Evolutionary conservation across 1,140 invertebrate species (phyloP).

Genomic region (Battus philenor): DNA sequence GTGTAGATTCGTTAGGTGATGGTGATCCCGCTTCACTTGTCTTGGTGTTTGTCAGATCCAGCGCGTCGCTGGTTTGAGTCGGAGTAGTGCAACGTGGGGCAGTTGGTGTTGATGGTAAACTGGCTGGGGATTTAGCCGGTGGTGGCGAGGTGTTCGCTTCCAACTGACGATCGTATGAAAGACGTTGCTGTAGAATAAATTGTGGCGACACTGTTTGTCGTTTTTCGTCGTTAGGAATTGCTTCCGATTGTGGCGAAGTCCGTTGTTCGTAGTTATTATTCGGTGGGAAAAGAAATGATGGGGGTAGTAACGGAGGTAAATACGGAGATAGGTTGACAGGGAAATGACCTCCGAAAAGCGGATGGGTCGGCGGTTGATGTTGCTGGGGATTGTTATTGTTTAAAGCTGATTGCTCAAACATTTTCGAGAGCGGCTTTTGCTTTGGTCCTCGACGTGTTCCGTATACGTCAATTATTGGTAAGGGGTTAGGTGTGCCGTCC

Average conservation of each 20-base stretch:
- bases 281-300: slow-evolving; percentile 66
- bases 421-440: slow-evolving; percentile 74
- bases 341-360: slow-evolving; percentile 64
- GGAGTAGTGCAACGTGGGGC: slow-evolving; percentile 38
- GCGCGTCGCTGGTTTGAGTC: slow-evolving; percentile 57
- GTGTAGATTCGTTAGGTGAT: slow-evolving; percentile 36
- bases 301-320: slow-evolving; percentile 57
- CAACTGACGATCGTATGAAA: slow-evolving; percentile 38
- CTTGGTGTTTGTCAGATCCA: slow-evolving; percentile 78
- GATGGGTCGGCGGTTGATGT: slow-evolving; percentile 46
- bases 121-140: slow-evolving; percentile 47
- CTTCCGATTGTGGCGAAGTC: slow-evolving; percentile 38
- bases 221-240: slow-evolving; percentile 33
- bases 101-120: slow-evolving; percentile 46
- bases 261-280: slow-evolving; percentile 66
- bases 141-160: slow-evolving; percentile 36
- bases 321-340: slow-evolving; percentile 61
- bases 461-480: slow-evolving; percentile 93
- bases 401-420: slow-evolving; percentile 45
- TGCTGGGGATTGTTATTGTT: slow-evolving; percentile 33
- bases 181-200: slow-evolving; percentile 54
- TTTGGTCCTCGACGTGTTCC: slow-evolving; percentile 91
- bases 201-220: slow-evolving; percentile 31
- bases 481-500: slow-evolving; percentile 90
- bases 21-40: slow-evolving; percentile 54